Evolutionary conservation across 2,888 invertebrate species (phyloP), one percentile per base, ranked within the genome.

Genomic region (Adelphocoris suturalis): DNA sequence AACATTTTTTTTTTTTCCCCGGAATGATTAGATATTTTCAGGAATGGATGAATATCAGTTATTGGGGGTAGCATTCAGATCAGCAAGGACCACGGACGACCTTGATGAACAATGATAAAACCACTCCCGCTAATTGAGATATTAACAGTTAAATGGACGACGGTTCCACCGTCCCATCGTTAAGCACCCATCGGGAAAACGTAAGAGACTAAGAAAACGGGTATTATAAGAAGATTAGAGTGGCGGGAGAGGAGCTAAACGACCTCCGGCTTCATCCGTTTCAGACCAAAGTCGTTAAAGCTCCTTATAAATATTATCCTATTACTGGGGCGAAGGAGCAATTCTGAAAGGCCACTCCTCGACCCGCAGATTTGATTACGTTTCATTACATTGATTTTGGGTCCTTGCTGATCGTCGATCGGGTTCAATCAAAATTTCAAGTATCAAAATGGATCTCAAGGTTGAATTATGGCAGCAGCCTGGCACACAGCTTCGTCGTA

Each of bases 201-300:
- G 68, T 68, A 68, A 68, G 68, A 68, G n/a, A 68, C 68, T 68
- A 46, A 78, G 47, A 47, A 76, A 78, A 78, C 46, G 78, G 47
- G 46, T 47, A 23, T 78, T 37, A 19, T 78, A 78, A 78, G 78
- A 78, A 78, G 78, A 37, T 78, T 78, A 46, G 47, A 78, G 47
- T 46, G 78, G 78, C 11, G 78, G 11, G 37, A 78, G 46, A 47
- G 78, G 68, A 23, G 78, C 46, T 47, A 78, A 78, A 78, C 78
- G 78, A 78, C 78, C 46, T 9, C 11, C 78, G 37, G 78, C 78
- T n/a, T 47, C 78, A 78, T 78, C 46, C 78, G 16, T 37, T 78
- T 46, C 78, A n/a, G 19, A 23, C 68, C 47, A 78, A 78, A 28
- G 75, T 28, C 75, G 28, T 75, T 75, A 75, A 75, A 78, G 78